Percentiles rank a stretch among this genome's conserved stretches.
Conservation (phyloP, 2,113 vertebrate genomes). For the Vombatus ursinus region DNA sequence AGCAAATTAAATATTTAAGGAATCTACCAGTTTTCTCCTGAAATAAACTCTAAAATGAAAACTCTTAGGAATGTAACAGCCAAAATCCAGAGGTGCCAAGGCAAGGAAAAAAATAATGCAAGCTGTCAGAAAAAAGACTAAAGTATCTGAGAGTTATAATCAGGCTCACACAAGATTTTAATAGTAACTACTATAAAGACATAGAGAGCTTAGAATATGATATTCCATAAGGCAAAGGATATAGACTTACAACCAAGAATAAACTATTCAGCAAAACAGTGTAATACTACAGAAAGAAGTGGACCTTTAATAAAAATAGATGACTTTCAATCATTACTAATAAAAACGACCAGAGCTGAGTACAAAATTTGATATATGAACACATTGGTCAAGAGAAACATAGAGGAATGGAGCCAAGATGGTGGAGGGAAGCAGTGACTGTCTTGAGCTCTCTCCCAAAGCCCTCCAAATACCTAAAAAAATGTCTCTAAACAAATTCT, state of each 20-base stretch:
- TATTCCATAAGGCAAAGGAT: background rate
- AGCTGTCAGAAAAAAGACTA: background rate
- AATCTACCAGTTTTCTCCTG: background rate
- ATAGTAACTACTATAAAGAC: background rate
- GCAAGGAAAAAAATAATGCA: background rate
- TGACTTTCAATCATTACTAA: background rate
- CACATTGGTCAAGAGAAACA: background rate
- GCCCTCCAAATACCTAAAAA: too few species aligned
- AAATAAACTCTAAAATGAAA: background rate
- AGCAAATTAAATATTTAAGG: background rate
- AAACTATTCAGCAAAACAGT: background rate
- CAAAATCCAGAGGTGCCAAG: background rate
- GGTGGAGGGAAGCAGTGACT: too few species aligned
- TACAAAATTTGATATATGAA: background rate
- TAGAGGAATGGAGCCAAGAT: too few species aligned
- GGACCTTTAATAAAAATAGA: background rate
- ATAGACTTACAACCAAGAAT: background rate
- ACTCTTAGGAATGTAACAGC: background rate
- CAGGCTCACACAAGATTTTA: background rate
- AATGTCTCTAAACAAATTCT: too few species aligned
- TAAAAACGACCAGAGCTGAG: background rate
- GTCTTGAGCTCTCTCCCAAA: too few species aligned
- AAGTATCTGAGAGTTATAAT: background rate
- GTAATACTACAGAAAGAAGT: background rate
- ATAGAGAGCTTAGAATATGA: background rate